phyloP scores from a whole-genome alignment of 1,140 invertebrate genomes.

The Laupala kohalensis region DNA sequence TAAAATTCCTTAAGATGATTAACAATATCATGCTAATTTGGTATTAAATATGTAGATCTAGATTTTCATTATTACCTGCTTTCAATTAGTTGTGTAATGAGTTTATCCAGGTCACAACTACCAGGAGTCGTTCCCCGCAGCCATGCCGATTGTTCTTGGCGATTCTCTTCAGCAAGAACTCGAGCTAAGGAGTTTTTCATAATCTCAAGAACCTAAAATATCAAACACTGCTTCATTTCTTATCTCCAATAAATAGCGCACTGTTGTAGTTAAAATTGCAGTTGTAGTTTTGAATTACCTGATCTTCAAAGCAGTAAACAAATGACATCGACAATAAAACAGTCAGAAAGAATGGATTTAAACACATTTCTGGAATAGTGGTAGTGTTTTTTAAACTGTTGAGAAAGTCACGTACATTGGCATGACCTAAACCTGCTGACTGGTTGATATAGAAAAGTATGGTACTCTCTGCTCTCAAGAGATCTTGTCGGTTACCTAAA shows the following conservation, averaged over 20 bases:
- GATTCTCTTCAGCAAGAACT: background rate
- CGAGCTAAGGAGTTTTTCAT: background rate
- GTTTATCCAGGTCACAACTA: background rate
- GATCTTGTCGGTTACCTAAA: too few species aligned
- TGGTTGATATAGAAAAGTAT: background rate
- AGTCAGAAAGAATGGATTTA: background rate
- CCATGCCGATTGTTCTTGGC: background rate
- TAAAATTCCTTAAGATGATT: too few species aligned
- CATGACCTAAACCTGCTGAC: background rate
- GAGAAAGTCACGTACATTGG: background rate
- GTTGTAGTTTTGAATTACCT: too few species aligned
- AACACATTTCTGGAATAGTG: background rate
- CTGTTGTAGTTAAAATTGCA: too few species aligned
- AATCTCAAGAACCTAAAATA: background rate
- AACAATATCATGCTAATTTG: too few species aligned
- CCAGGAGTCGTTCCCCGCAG: background rate
- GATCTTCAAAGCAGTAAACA: background rate
- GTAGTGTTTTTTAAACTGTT: background rate
- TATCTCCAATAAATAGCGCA: too few species aligned
- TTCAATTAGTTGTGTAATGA: background rate
- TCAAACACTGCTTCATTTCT: too few species aligned
- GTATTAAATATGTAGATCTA: too few species aligned
- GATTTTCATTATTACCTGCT: background rate
- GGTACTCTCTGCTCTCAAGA: background rate
- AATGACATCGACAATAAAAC: background rate